Percentiles rank a stretch among this genome's conserved stretches.
Conservation (phyloP, 2,113 vertebrate genomes). For the Eulemur rufifrons region DNA sequence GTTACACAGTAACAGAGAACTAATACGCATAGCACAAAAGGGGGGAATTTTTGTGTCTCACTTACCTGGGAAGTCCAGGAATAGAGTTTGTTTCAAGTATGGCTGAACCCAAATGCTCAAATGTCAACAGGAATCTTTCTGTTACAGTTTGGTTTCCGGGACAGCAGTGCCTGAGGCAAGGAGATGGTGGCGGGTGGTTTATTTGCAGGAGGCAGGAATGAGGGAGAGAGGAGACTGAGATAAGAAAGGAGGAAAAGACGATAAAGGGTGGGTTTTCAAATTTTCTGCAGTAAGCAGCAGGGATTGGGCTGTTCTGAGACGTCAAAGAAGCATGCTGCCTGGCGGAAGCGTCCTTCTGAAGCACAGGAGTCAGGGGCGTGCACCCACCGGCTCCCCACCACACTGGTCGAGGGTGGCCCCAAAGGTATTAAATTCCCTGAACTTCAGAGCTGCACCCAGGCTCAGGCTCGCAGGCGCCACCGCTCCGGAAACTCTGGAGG, state of each 20-base stretch:
- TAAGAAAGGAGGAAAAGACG: neutral
- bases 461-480: neutral
- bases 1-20: neutral
- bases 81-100: neutral
- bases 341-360: neutral
- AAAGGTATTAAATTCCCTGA: too few species aligned
- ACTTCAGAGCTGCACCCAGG: neutral
- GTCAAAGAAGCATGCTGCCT: neutral
- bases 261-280: neutral
- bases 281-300: neutral
- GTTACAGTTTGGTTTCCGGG: neutral
- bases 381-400: neutral
- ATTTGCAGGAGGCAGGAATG: neutral
- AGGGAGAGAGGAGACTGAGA: neutral
- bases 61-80: neutral
- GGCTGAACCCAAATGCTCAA: neutral
- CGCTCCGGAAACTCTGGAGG: neutral
- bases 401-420: neutral
- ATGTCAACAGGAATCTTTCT: neutral
- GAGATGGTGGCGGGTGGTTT: neutral
- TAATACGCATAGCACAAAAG: neutral
- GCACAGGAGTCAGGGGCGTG: neutral
- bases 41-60: neutral
- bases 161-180: neutral
- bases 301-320: neutral